Evolutionary conservation across 2,888 invertebrate genomes (phyloP).

Genomic region (Encarsia formosa): DNA sequence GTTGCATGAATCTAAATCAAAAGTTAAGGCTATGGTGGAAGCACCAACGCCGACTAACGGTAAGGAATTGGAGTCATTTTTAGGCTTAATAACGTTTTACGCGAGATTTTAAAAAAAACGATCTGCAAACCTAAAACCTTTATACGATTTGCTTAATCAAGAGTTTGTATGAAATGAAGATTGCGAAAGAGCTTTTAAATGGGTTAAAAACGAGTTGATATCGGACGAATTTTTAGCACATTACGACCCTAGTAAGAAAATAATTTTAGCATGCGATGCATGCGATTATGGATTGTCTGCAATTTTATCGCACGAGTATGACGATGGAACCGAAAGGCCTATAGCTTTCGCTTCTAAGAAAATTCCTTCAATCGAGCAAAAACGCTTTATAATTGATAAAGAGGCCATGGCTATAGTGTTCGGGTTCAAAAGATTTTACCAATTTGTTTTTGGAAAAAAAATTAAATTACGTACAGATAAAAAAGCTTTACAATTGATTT

Average conservation of each 20-base stretch:
- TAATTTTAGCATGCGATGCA: slow-evolving; percentile 26
- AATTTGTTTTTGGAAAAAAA: slow-evolving; percentile 23
- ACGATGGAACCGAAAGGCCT: slow-evolving; percentile 20
- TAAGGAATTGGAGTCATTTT: slow-evolving; percentile 14
- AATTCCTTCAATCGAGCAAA: slow-evolving; percentile 15
- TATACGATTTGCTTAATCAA: slow-evolving; percentile 19
- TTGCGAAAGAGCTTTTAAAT: slow-evolving; percentile 22
- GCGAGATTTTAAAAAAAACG: slow-evolving; percentile 10
- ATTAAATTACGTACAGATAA: slow-evolving; percentile 41
- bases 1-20: slow-evolving; percentile 29
- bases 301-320: slow-evolving; percentile 22
- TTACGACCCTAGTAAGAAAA: slow-evolving; percentile 20
- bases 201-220: slow-evolving; percentile 26
- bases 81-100: slow-evolving; percentile 17
- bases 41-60: slow-evolving; percentile 29
- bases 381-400: slow-evolving; percentile 26
- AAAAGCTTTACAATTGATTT: slow-evolving; percentile 39
- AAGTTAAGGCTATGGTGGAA: slow-evolving; percentile 29
- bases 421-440: slow-evolving; percentile 5
- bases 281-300: slow-evolving; percentile 22
- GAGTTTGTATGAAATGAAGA: slow-evolving; percentile 19
- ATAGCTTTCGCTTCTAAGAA: slow-evolving; percentile 25
- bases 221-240: slow-evolving; percentile 18
- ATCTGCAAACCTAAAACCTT: slow-evolving; percentile 8
- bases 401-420: slow-evolving; percentile 20